Evolutionary conservation across 2,113 vertebrate species (phyloP), one percentile per base, ranked within the genome.

Genomic region (Mystacornis crossleyi): DNA sequence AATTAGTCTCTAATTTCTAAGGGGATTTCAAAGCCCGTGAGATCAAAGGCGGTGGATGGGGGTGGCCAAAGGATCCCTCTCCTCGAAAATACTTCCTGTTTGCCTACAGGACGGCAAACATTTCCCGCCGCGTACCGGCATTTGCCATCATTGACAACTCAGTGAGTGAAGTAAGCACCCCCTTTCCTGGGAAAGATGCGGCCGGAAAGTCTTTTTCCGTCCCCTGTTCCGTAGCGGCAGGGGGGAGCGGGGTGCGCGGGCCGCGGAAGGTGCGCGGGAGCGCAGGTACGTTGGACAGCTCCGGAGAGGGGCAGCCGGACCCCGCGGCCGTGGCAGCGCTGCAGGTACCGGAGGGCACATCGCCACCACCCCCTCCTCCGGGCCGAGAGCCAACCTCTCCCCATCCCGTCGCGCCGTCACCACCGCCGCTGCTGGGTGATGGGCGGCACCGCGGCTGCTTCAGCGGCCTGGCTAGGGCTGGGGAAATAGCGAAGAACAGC

Each of bases 201-300:
- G 25, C 8, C 18, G 51, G 60, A 57, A 80, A 33, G 26, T 12
- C 12, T 0, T 15, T 18, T 13, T 4, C 23, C 11, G 5, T 9
- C 3, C 10, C 5, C 9, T 1, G 12, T 6, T 4, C 1, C 21
- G 10, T 34, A 2, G 53, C 10, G n/a, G n/a, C 10, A 21, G 31
- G 12, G 33, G 3, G 5, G 26, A 13, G 26, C 23, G 8, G 40
- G 45, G 4, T 14, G 16, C 26, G 3, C 47, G 17, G 14, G 29
- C 9, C 19, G 78, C 78, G 80, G 51, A 53, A 78, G 61, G 21
- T 70, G 89, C 28, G 62, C 64, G 43, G 60, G 4, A 13, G 69
- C 34, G 26, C 61, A 84, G 92, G 77, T 85, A 98, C 97, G 10
- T 64, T 97, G 98, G 98, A 98, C 98, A 98, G 98, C 98, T 98